These are phyloP conservation scores for Pemphredon lugubris DNA, from an alignment of 2,888 invertebrate genomes.

Conservation along the genomic window DNA sequence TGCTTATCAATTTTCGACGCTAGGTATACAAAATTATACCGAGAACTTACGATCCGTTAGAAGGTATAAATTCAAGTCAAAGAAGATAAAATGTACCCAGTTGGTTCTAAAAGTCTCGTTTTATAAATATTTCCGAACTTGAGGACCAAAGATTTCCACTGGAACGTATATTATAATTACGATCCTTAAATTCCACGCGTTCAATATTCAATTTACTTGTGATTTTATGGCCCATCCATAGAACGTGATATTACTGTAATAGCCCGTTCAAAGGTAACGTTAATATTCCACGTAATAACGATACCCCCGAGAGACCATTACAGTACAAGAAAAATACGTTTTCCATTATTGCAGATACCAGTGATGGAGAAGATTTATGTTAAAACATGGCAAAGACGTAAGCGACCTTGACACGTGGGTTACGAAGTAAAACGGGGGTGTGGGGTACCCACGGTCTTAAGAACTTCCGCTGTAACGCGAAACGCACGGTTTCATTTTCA, in stretches of 20 bases:
- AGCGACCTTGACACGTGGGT: slow-evolving; percentile 58
- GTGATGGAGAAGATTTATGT: slow-evolving; percentile 12
- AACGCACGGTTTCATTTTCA: too few species aligned
- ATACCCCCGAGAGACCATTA: slow-evolving; percentile 28
- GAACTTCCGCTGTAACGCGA: slow-evolving; percentile 51
- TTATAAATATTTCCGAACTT: too few species aligned
- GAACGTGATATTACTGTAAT: slow-evolving; percentile 42
- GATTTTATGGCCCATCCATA: slow-evolving; percentile 32
- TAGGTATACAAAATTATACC: too few species aligned
- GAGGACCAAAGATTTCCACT: too few species aligned
- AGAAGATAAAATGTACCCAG: too few species aligned
- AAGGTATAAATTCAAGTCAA: too few species aligned
- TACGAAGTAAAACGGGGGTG: slow-evolving; percentile 36
- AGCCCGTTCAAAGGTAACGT: slow-evolving; percentile 23
- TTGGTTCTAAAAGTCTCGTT: too few species aligned
- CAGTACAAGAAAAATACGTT: slow-evolving; percentile 36
- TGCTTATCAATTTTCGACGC: too few species aligned
- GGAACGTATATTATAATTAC: slow-evolving; percentile 35
- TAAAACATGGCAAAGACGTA: slow-evolving; percentile 33
- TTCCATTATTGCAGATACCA: slow-evolving; percentile 56
- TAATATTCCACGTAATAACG: slow-evolving; percentile 32
- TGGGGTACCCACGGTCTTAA: slow-evolving; percentile 25
- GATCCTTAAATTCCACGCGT: slow-evolving; percentile 14
- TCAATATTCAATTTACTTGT: slow-evolving; percentile 46
- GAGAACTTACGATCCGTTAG: too few species aligned